Base-by-base conservation (phyloP, 1,140 invertebrate genomes). In the Pogonus chalceus region DNA sequence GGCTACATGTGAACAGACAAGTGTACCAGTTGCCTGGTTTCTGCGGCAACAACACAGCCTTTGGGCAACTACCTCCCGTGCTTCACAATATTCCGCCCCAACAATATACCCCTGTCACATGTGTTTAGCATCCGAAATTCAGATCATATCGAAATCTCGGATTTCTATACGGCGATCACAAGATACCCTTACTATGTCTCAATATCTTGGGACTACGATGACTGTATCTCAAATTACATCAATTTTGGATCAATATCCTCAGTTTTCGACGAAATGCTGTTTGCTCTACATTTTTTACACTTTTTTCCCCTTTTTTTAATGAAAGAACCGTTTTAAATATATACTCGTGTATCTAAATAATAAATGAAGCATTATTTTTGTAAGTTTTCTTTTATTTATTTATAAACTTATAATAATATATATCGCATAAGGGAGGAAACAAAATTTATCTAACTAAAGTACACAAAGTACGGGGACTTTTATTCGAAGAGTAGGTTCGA, bases 141-240 rank as follows among this genome's bases (percentile, higher is more conserved):
- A 52, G 46, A 59, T 56, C 26, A 59, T 59, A 56, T 54, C 52
- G 39, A 52, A 59, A 59, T 59, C 58, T 56, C 52, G 20, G 52
- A 23, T 21, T 51, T 57, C 48, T 46, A 37, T 35, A 47, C 23
- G 48, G 46, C 50, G 49, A 21, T 4, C 43, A 35, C 21, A 48
- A 16, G 49, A 51, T 50, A 57, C 43, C 43, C 50, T 35, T 7
- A 22, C 53, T 7, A 52, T 51, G 47, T 56, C 53, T 54, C 55
- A 52, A 57, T 59, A 58, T 54, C 59, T 56, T 43, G 47, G 53
- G 56, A 52, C 51, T 51, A 43, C 53, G n/a, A n/a, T 43, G 37
- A 47, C 55, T 58, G 50, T 59, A 61, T 61, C 59, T 61, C 57
- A 61, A 61, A 61, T 61, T 61, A 61, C 59, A 61, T 61, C 59